Evolutionary conservation across 1,140 invertebrate species (phyloP).

Genomic region (Metaphire vulgaris): DNA sequence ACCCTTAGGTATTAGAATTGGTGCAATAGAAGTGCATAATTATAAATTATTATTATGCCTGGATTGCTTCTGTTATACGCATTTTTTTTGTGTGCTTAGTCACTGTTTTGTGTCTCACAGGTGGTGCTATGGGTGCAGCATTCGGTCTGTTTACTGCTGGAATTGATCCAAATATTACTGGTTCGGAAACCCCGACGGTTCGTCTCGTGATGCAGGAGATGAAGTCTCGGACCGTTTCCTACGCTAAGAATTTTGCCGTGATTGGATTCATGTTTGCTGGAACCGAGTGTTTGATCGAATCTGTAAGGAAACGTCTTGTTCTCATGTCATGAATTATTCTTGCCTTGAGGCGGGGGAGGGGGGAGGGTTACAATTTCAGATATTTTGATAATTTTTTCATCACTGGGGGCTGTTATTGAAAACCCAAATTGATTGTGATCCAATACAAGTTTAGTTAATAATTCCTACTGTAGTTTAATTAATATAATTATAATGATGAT

Average conservation of each 20-base stretch:
- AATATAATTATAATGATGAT: conserved; percentile 11
- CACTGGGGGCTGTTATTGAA: neutral
- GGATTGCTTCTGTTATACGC: no score
- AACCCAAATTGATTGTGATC: conserved; percentile 1
- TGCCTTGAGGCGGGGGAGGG: neutral
- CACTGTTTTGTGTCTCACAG: conserved; percentile 48
- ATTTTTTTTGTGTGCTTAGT: no score
- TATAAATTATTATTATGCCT: no score
- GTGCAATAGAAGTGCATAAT: no score
- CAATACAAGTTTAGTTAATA: conserved; percentile 1
- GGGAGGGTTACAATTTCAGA: neutral
- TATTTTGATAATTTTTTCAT: conserved; percentile 6
- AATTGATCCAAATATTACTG: conserved; percentile 77
- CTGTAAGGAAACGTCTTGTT: conserved; percentile 53
- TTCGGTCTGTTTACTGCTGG: conserved; percentile 92
- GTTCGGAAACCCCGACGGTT: conserved; percentile 58
- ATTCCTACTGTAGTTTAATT: conserved; percentile 18
- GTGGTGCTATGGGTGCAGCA: conserved; percentile 84
- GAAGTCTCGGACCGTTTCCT: conserved; percentile 78
- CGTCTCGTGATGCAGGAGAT: conserved; percentile 66
- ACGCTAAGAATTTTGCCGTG: conserved; percentile 96
- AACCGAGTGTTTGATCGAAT: conserved; percentile 85
- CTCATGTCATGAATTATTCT: no score
- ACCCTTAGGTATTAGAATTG: no score
- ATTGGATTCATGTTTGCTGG: conserved; percentile 86